Conservation (phyloP, 2,888 invertebrate genomes). For the Resseliella maxima region DNA sequence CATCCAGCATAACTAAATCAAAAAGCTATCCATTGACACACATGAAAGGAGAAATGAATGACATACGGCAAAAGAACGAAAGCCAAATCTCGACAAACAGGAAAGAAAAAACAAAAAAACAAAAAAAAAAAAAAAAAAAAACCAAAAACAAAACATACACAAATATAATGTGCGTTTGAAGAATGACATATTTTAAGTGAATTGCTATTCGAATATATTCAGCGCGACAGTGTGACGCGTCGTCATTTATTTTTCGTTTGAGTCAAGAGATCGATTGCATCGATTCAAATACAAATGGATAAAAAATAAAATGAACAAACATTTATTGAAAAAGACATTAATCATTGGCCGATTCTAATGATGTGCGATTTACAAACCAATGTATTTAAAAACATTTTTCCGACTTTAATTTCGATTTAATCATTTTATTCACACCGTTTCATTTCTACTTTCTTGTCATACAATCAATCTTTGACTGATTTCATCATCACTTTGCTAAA, state of each 20-base stretch:
- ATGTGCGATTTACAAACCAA: constrained; percentile 1
- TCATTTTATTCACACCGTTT: constrained; percentile 54
- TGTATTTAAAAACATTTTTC: constrained; percentile 7
- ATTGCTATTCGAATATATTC: constrained; percentile 32
- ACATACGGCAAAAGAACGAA: constrained; percentile 5
- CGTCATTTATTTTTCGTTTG: not conserved
- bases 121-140: too few relatives aligned
- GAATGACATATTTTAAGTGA: constrained; percentile 38
- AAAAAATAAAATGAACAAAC: not conserved
- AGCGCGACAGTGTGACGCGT: constrained; percentile 21
- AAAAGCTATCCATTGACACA: not conserved
- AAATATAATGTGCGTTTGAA: constrained; percentile 24
- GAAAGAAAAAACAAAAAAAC: too few relatives aligned
- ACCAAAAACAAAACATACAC: too few relatives aligned
- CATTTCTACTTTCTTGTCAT: constrained; percentile 41
- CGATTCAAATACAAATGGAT: not conserved
- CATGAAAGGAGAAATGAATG: not conserved
- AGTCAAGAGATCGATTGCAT: not conserved
- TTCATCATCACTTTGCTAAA: not conserved
- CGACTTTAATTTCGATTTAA: constrained; percentile 54
- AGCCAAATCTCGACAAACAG: too few relatives aligned
- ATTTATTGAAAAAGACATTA: constrained; percentile 55
- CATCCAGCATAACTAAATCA: not conserved
- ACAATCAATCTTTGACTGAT: constrained; percentile 17
- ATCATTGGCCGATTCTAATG: constrained; percentile 52